Evolutionary conservation across 1,140 invertebrate species (phyloP), one percentile per base, ranked within the genome.

Genomic region (Glossosoma conforme): DNA sequence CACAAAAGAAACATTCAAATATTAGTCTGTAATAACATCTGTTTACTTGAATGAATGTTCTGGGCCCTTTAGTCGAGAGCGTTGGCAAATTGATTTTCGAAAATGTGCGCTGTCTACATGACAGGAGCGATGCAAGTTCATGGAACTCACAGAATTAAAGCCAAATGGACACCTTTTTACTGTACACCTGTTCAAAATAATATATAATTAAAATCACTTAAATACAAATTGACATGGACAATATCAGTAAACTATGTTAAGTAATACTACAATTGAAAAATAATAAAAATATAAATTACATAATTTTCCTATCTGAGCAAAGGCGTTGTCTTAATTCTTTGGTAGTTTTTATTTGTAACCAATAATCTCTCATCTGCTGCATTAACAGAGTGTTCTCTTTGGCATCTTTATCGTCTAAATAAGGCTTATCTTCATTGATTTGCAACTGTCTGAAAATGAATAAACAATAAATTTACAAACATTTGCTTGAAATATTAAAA

Each of bases 101-200:
- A 19, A n/a, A 20, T 36, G 10, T 14, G 24, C 24, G 10, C 13
- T 10, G 6, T 43, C 24, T 4, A n/a, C 18, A 32, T 58, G 56
- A 49, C 56, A 58, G 3, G 10, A n/a, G 14, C 25, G 41, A 44
- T 58, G 56, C 10, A 24, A 24, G 10, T 22, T 22, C 46, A 50
- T 47, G 13, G 20, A 5, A 2, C 40, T 35, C 15, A 45, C 36
- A 11, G 41, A 43, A 17, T 44, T 44, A 37, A 58, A 58, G n/a
- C 44, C 46, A 14, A 50, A 50, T 19, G 40, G 8, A 25, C 56
- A 58, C 21, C 18, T 36, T 20, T 19, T 44, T 18, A 47, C 14
- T 8, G 51, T 33, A 22, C 56, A 58, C 33, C 54, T 57, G 38
- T 4, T 19, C 11, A 52, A 52, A 38, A 40, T 13, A 40, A 40